Evolutionary conservation across 1,140 invertebrate genomes (phyloP).

Genomic region (Portunus trituberculatus): DNA sequence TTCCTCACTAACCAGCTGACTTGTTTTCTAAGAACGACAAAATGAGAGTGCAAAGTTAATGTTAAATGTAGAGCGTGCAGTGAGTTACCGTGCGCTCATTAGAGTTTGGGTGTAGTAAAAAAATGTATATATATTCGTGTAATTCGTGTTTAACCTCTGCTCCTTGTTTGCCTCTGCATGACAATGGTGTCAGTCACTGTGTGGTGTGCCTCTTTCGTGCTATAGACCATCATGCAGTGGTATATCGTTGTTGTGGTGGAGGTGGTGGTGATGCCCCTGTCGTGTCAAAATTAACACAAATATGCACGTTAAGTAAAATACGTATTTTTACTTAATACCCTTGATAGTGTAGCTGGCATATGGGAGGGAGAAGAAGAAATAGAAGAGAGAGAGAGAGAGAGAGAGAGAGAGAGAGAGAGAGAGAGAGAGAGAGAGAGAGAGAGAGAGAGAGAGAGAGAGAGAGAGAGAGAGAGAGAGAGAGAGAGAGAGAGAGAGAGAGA

Average conservation of each 20-base stretch:
- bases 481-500: background rate
- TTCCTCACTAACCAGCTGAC: background rate
- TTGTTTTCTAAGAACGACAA: background rate
- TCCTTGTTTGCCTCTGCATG: background rate
- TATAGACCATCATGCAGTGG: background rate
- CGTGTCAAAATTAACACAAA: too few relatives aligned
- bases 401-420: background rate
- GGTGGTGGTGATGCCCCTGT: background rate
- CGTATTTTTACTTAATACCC: too few relatives aligned
- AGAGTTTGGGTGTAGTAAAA: background rate
- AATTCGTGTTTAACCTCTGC: background rate
- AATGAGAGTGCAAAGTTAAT: background rate
- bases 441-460: background rate
- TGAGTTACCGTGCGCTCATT: background rate
- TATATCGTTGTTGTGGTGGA: background rate
- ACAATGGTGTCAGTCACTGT: background rate
- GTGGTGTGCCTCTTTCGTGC: background rate
- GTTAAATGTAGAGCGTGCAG: background rate
- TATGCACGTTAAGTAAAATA: too few relatives aligned
- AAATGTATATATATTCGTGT: slow-evolving; percentile 34
- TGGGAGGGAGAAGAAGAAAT: background rate
- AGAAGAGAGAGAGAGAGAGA: background rate
- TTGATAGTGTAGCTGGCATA: too few relatives aligned
- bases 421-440: background rate
- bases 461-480: background rate